Evolutionary conservation across 1,140 invertebrate species (phyloP), one percentile per base, ranked within the genome.

Genomic region (Pantala flavescens): DNA sequence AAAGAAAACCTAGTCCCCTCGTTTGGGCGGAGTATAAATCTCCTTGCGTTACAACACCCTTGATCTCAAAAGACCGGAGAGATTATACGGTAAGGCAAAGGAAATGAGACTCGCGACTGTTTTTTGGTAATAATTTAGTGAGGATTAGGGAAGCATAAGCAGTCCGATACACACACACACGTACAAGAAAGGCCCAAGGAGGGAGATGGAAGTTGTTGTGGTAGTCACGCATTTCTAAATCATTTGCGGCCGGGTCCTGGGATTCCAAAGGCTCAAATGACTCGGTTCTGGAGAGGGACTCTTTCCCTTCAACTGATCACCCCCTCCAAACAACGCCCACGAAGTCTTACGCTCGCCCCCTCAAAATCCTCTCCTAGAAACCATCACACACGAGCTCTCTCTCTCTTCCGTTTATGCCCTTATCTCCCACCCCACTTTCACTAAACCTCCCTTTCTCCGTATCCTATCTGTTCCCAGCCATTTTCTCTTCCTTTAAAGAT

Each of bases 201-300:
- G 28, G 28, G 9, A 36, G 28, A 36, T 36, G 3, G n/a, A 3
- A 63, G 14, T 63, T 63, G 14, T 63, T 63, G n/a, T 63, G 49
- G 49, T 63, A 63, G 49, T 63, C 49, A 63, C 49, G 49, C 49
- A 63, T 63, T 63, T 16, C 49, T 63, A 63, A 63, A 63, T 63
- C 49, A 63, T 63, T 16, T 63, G 49, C 14, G 49, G 49, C 12
- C n/a, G 49, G n/a, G 49, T 63, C 3, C 28, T 3, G 49, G 49
- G 49, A 63, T 21, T 63, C n/a, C n/a, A 63, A 63, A 63, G 49
- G 49, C 49, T 63, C 49, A 19, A 63, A 63, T 63, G 49, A 63
- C 49, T 63, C 49, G n/a, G 49, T 63, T 1, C 5, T 1, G 49
- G n/a, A 3, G 16, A 63, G 28, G 28, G 16, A 63, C 49, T 63